Evolutionary conservation across 1,140 invertebrate genomes (phyloP).

Genomic region (Magallana angulata): DNA sequence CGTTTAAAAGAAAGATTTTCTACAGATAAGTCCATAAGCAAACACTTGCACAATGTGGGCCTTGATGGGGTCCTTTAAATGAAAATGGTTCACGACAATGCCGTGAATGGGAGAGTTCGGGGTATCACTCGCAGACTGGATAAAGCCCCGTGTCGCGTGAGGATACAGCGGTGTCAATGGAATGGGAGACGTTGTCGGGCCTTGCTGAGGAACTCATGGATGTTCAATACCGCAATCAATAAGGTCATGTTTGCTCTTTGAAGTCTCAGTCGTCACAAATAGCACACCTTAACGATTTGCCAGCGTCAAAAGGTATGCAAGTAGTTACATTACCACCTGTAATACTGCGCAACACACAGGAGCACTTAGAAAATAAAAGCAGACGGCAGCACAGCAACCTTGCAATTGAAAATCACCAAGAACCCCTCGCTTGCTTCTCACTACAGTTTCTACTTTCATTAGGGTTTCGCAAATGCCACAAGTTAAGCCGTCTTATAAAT

Average conservation of each 20-base stretch:
- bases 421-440: neutral
- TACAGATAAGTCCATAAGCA: conserved; percentile 27
- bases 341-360: neutral
- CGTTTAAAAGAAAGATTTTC: conserved; percentile 34
- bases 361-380: neutral
- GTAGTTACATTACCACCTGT: neutral
- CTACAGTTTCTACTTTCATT: neutral
- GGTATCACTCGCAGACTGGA: neutral
- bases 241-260: conserved; percentile 18
- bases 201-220: neutral
- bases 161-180: neutral
- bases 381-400: neutral
- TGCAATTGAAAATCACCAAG: neutral
- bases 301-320: conserved; percentile 22
- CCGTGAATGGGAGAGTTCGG: neutral
- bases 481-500: conserved; percentile 24
- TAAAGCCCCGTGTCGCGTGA: neutral
- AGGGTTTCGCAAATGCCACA: neutral
- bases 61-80: conserved; percentile 27
- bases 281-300: conserved; percentile 11
- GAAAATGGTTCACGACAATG: conserved; percentile 22
- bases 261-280: conserved; percentile 24
- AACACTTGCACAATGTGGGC: conserved; percentile 27
- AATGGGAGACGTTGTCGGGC: neutral
- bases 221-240: conserved; percentile 28